phyloP scores from a whole-genome alignment of 2,113 vertebrate species.

The Drymodes brunneopygia region DNA sequence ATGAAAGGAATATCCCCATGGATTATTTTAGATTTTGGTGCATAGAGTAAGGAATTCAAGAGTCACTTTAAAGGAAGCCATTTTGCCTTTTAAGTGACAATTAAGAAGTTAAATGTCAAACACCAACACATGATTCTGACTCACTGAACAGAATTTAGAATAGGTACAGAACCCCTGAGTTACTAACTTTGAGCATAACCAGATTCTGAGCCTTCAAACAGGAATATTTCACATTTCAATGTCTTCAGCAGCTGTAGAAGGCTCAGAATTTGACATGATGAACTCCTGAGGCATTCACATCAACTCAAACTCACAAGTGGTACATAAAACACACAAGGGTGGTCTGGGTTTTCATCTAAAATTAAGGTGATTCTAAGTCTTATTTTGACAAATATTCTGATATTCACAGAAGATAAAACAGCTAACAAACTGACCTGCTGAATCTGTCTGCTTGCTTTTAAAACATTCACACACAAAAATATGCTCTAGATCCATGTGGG shows the following conservation, averaged over 20 bases:
- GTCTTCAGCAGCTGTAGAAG: background rate
- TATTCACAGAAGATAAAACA: background rate
- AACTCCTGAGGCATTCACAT: background rate
- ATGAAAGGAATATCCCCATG: background rate
- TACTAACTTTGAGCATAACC: background rate
- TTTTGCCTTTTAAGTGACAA: background rate
- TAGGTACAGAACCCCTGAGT: background rate
- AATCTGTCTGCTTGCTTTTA: background rate
- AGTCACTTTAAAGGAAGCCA: background rate
- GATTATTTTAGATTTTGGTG: background rate
- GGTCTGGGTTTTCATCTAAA: background rate
- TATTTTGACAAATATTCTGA: background rate
- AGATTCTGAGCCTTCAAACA: background rate
- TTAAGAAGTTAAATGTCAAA: background rate
- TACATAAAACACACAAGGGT: background rate
- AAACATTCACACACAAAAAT: background rate
- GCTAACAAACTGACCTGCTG: background rate
- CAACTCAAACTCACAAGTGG: background rate
- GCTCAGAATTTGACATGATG: background rate
- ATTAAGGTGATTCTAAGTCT: background rate
- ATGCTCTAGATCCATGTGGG: accelerated
- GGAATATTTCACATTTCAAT: background rate
- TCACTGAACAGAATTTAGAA: background rate
- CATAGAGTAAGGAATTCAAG: background rate
- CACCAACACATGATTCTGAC: background rate